A percentile compares a stretch with the other conserved stretches of the same genome.
These are phyloP conservation scores for Temnothorax longispinosus DNA, from an alignment of 1,140 invertebrate genomes.

Conservation along the genomic window DNA sequence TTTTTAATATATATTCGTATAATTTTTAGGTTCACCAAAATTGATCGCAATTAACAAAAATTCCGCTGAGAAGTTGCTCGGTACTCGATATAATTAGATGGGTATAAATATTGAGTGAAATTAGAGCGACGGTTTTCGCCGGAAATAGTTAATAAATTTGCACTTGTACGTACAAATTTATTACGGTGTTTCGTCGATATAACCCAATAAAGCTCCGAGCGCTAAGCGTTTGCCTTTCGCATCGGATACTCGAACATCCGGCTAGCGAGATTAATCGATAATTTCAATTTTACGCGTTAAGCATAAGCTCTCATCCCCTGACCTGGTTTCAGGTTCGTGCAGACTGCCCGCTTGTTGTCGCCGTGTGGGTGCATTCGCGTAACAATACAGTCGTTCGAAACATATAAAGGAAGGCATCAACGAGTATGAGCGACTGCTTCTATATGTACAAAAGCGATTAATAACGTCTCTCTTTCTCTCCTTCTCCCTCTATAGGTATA, in stretches of 20 bases:
- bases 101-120: slow-evolving; percentile 24
- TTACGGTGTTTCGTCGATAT: slow-evolving; percentile 38
- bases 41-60: slow-evolving; percentile 6
- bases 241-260: slow-evolving; percentile 67
- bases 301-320: slow-evolving; percentile 75
- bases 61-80: neutral
- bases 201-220: slow-evolving; percentile 43
- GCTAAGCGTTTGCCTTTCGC: slow-evolving; percentile 36
- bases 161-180: slow-evolving; percentile 38
- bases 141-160: slow-evolving; percentile 46
- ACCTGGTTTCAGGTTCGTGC: slow-evolving; percentile 72
- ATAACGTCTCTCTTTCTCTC: neutral
- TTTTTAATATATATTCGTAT: neutral
- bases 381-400: slow-evolving; percentile 72
- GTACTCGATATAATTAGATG: slow-evolving; percentile 33
- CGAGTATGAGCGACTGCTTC: slow-evolving; percentile 64
- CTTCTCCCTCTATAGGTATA: neutral
- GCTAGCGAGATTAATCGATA: slow-evolving; percentile 80
- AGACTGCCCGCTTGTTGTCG: slow-evolving; percentile 60
- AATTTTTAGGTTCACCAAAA: neutral
- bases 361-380: slow-evolving; percentile 64
- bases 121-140: neutral
- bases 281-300: slow-evolving; percentile 81
- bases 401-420: slow-evolving; percentile 68
- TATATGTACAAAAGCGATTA: slow-evolving; percentile 41